A percentile compares a stretch with the other conserved stretches of the same genome.
These are phyloP conservation scores for Drosophila mayri DNA, from an alignment of 1,140 invertebrate species.

Conservation along the genomic window DNA sequence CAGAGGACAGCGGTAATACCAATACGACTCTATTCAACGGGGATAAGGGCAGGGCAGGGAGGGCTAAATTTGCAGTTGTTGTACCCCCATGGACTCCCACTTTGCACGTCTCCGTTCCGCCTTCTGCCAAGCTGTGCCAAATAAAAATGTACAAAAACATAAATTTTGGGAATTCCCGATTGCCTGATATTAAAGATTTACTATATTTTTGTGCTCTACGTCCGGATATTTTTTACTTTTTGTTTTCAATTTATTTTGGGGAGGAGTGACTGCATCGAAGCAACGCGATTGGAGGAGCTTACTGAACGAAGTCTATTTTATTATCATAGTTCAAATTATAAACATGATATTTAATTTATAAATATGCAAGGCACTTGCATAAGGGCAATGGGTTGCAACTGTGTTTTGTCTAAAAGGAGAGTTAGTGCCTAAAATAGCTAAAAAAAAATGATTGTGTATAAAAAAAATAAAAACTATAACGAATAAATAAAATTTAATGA, in stretches of 20 bases:
- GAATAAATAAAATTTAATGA: no score
- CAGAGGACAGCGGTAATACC: conserved; percentile 8
- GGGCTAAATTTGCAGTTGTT: conserved; percentile 64
- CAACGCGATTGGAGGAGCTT: no score
- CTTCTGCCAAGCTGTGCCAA: conserved; percentile 23
- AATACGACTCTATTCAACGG: conserved; percentile 14
- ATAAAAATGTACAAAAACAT: conserved; percentile 40
- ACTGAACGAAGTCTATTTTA: no score
- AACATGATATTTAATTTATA: no score
- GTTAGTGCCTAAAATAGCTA: no score
- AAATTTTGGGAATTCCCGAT: conserved; percentile 20
- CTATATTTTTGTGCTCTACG: conserved; percentile 37
- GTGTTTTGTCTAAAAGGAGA: no score
- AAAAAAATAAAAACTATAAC: no score
- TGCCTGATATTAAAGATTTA: conserved; percentile 10
- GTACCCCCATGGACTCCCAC: conserved; percentile 18
- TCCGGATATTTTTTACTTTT: conserved; percentile 7
- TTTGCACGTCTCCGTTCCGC: conserved; percentile 8
- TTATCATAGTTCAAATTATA: no score
- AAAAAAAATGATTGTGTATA: no score
- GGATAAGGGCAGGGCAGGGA: conserved; percentile 16
- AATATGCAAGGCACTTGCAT: no score
- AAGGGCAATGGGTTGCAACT: no score
- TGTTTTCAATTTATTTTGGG: conserved; percentile 8
- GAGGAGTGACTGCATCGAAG: not conserved